Evolutionary conservation across 2,888 invertebrate genomes (phyloP).

Genomic region (Iphiclides podalirius): DNA sequence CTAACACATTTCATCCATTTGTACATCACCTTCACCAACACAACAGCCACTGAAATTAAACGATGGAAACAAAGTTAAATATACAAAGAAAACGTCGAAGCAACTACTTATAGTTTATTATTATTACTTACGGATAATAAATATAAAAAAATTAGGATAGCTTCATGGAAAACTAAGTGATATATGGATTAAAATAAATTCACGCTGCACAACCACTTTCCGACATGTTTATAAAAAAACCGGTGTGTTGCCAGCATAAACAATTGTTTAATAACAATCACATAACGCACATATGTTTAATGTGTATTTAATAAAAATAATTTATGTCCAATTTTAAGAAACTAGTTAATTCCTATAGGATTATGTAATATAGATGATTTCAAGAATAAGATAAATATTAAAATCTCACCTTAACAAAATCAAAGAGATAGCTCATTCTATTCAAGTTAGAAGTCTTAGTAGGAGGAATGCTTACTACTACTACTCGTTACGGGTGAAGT

Average conservation of each 20-base stretch:
- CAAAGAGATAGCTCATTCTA: too few relatives aligned
- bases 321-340: too few relatives aligned
- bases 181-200: slow-evolving; percentile 40
- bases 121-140: slow-evolving; percentile 34
- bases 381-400: too few relatives aligned
- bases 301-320: too few relatives aligned
- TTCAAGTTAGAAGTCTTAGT: too few relatives aligned
- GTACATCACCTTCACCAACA: slow-evolving; percentile 66
- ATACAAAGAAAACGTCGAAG: slow-evolving; percentile 17
- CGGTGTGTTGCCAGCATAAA: slow-evolving; percentile 36
- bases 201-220: slow-evolving; percentile 59
- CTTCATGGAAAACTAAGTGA: slow-evolving; percentile 30
- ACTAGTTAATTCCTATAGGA: too few relatives aligned
- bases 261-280: neutral
- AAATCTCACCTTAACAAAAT: too few relatives aligned
- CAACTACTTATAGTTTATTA: slow-evolving; percentile 16
- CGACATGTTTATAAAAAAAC: slow-evolving; percentile 60
- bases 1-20: slow-evolving; percentile 66
- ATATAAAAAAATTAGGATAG: slow-evolving; percentile 32
- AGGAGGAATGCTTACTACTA: too few relatives aligned
- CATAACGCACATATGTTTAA: too few relatives aligned
- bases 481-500: too few relatives aligned
- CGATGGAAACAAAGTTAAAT: slow-evolving; percentile 45
- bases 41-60: slow-evolving; percentile 63
- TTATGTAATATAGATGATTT: too few relatives aligned